Conservation (phyloP, 2,888 invertebrate species). For the Opisthograptis luteolata region DNA sequence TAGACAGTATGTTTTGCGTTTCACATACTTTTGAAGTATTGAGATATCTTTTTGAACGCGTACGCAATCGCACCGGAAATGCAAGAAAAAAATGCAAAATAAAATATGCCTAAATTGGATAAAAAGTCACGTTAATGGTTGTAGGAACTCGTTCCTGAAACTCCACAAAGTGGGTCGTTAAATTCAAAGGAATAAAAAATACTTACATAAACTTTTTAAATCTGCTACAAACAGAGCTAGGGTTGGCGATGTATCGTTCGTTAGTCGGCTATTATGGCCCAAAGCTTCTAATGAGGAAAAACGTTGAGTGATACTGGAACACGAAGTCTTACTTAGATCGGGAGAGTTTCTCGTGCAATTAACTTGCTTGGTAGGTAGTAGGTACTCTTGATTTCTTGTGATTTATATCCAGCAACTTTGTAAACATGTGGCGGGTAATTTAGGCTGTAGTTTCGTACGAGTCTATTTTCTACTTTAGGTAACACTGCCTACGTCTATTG, state of each 20-base stretch:
- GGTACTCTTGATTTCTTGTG: slow-evolving; percentile 55
- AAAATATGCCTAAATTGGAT: too few relatives aligned
- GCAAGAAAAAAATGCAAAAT: too few relatives aligned
- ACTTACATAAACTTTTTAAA: slow-evolving; percentile 18
- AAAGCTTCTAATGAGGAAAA: slow-evolving; percentile 68
- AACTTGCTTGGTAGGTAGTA: slow-evolving; percentile 53
- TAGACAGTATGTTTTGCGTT: too few relatives aligned
- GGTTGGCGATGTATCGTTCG: slow-evolving; percentile 53
- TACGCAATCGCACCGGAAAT: too few relatives aligned
- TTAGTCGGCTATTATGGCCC: slow-evolving; percentile 57
- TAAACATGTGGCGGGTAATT: slow-evolving; percentile 2
- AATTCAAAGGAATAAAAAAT: slow-evolving; percentile 20
- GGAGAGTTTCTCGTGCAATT: slow-evolving; percentile 58
- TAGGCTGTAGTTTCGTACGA: slow-evolving; percentile 3
- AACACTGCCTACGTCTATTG: slow-evolving; percentile 1
- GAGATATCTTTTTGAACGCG: too few relatives aligned
- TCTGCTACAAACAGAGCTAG: slow-evolving; percentile 27
- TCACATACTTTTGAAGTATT: too few relatives aligned
- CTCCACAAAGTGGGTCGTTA: slow-evolving; percentile 25
- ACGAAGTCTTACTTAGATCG: slow-evolving; percentile 50
- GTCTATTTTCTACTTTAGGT: neutral
- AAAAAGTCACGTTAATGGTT: slow-evolving; percentile 14
- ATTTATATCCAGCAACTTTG: slow-evolving; percentile 21
- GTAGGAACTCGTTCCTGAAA: slow-evolving; percentile 5
- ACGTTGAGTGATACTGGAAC: slow-evolving; percentile 56